A percentile compares a stretch with the other conserved stretches of the same genome.
Evolutionary conservation across 2,113 vertebrate species (phyloP).

Genomic region (Ageneiosus marmoratus): DNA sequence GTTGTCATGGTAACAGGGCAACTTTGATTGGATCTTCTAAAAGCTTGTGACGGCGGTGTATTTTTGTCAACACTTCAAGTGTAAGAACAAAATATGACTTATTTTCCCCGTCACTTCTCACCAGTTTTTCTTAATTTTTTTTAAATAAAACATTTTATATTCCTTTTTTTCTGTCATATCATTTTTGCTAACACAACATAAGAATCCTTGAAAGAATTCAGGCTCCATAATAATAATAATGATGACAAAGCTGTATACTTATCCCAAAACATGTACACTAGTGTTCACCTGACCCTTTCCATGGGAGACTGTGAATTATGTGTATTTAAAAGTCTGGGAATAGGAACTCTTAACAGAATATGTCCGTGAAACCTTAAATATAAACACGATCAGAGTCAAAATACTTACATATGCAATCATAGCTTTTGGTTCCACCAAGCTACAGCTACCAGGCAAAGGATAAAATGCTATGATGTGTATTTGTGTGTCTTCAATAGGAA

Average conservation of each 20-base stretch:
- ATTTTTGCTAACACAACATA: not conserved
- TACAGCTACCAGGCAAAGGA: too few species aligned
- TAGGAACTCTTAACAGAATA: not conserved
- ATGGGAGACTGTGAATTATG: not conserved
- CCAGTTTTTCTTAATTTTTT: not conserved
- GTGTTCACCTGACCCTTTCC: not conserved
- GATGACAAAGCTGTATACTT: not conserved
- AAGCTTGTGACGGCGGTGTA: not conserved
- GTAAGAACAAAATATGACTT: not conserved
- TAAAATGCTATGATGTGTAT: too few species aligned
- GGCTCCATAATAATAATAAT: not conserved
- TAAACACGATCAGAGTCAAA: not conserved
- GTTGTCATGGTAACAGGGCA: slow-evolving; percentile 46
- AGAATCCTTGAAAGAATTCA: not conserved
- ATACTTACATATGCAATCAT: not conserved
- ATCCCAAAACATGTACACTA: not conserved
- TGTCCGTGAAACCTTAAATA: not conserved
- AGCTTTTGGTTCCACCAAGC: too few species aligned
- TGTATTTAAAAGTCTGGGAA: not conserved
- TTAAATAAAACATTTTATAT: not conserved
- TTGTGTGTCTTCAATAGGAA: too few species aligned
- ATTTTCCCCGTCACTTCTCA: not conserved
- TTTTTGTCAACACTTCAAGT: not conserved
- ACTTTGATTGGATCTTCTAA: not conserved
- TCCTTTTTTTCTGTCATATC: not conserved